Evolutionary conservation across 1,140 invertebrate species (phyloP).

Genomic region (Berghia stephanieae): DNA sequence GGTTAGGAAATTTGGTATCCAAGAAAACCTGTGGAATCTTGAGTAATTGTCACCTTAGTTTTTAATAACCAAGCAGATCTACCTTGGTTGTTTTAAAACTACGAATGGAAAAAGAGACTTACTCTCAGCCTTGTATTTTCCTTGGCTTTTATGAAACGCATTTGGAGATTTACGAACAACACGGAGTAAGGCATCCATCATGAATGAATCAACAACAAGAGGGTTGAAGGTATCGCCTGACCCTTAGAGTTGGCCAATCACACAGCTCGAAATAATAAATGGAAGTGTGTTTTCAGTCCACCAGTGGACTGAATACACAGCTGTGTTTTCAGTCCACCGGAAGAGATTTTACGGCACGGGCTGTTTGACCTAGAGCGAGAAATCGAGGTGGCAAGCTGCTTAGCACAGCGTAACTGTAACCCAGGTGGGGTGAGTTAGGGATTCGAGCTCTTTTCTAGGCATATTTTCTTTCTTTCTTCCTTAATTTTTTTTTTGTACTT

Average conservation of each 20-base stretch:
- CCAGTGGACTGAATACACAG: too few species aligned
- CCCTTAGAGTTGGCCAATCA: neutral
- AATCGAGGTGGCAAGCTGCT: too few species aligned
- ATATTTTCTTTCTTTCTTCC: too few species aligned
- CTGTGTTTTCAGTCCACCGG: too few species aligned
- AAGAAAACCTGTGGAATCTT: neutral
- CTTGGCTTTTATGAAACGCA: conserved; percentile 10
- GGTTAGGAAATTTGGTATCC: neutral
- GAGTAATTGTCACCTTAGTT: neutral
- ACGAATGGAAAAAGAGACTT: neutral
- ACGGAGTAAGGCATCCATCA: conserved; percentile 35
- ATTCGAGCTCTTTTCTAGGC: too few species aligned
- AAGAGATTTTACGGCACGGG: too few species aligned
- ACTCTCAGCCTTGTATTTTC: conserved; percentile 18
- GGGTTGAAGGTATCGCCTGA: neutral
- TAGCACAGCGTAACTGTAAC: too few species aligned
- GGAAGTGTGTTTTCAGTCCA: too few species aligned
- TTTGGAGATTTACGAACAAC: conserved; percentile 33
- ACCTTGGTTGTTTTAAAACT: neutral
- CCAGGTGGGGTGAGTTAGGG: too few species aligned
- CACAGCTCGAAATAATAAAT: neutral
- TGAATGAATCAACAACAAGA: neutral
- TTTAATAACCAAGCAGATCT: neutral
- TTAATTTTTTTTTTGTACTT: too few species aligned
- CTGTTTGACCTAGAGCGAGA: neutral